phyloP scores from a whole-genome alignment of 2,113 vertebrate species.

The Climacteris rufus region DNA sequence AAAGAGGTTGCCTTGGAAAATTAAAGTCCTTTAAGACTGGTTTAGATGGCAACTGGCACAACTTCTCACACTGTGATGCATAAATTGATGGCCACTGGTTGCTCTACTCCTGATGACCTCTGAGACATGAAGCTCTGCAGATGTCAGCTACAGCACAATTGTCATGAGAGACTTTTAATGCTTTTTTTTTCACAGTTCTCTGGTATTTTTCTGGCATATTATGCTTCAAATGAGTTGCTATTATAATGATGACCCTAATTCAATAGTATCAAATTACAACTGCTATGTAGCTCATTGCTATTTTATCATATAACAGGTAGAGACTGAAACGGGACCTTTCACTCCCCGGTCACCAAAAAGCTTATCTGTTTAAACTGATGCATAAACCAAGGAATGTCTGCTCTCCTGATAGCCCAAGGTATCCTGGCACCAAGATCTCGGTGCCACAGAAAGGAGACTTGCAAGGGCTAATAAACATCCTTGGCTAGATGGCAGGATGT shows the following conservation, averaged over 20 bases:
- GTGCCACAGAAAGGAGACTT: too few species aligned
- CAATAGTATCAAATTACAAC: background rate
- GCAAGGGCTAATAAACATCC: too few species aligned
- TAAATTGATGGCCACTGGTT: background rate
- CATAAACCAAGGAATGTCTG: too few species aligned
- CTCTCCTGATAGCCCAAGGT: too few species aligned
- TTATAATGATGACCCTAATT: background rate
- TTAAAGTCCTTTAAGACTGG: background rate
- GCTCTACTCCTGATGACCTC: background rate
- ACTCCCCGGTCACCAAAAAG: too few species aligned
- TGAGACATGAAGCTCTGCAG: background rate
- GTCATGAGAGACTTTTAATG: background rate
- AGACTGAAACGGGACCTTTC: too few species aligned
- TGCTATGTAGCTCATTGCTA: background rate
- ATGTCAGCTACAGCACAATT: background rate
- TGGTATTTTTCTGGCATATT: background rate
- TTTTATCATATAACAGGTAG: background rate
- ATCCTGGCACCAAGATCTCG: too few species aligned
- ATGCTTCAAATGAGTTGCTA: background rate
- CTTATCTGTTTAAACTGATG: too few species aligned
- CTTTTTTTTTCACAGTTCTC: background rate
- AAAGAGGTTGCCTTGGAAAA: background rate
- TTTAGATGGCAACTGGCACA: background rate
- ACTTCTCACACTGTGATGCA: background rate
- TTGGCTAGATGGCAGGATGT: too few species aligned